phyloP scores from a whole-genome alignment of 1,140 invertebrate genomes.

The Sycophila sp. region DNA sequence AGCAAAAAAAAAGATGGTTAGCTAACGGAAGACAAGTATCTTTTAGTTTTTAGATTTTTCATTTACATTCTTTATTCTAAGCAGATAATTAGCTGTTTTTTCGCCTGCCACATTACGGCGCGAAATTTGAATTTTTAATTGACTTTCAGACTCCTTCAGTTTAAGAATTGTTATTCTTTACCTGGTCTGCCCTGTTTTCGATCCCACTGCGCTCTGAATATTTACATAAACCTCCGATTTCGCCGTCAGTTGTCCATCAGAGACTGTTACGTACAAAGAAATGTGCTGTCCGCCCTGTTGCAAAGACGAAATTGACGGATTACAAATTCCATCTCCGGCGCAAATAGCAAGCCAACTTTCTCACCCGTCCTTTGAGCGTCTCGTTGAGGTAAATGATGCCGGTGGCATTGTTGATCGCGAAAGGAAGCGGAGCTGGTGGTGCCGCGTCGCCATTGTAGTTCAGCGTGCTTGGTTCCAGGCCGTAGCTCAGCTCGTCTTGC shows the following conservation, averaged over 20 bases:
- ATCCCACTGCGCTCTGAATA: conserved; percentile 61
- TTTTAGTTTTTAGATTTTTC: too few species aligned
- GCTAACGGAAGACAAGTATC: too few species aligned
- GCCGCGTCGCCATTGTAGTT: conserved; percentile 52
- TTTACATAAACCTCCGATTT: conserved; percentile 79
- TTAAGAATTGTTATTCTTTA: conserved; percentile 40
- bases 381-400: conserved; percentile 78
- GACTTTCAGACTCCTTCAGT: too few species aligned
- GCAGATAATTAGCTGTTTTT: too few species aligned
- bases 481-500: conserved; percentile 70
- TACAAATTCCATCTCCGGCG: too few species aligned
- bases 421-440: conserved; percentile 66
- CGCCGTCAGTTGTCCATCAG: conserved; percentile 73
- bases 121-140: too few species aligned
- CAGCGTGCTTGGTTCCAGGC: conserved; percentile 68
- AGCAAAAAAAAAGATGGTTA: too few species aligned
- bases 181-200: conserved; percentile 52
- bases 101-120: too few species aligned
- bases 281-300: conserved; percentile 75
- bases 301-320: too few species aligned
- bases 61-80: too few species aligned
- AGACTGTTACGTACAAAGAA: conserved; percentile 76
- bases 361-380: conserved; percentile 74
- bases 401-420: conserved; percentile 75
- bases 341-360: conserved; percentile 33